Percentiles rank a stretch among this genome's conserved stretches.
Evolutionary conservation across 2,797 vertebrate species (phyloP).

Genomic region (Molossus molossus): DNA sequence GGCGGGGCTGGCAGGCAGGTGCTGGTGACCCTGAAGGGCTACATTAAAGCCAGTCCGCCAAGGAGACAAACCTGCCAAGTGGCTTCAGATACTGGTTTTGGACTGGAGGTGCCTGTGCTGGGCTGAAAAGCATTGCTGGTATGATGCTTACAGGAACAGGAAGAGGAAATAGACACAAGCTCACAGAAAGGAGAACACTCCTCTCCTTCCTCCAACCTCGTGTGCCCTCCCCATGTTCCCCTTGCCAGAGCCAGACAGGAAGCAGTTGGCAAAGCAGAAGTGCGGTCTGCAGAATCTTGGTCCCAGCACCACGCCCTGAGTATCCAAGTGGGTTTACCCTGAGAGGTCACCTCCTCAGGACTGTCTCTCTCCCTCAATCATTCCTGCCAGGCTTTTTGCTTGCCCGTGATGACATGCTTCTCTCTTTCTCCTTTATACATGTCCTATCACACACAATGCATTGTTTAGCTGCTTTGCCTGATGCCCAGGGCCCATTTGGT

Average conservation of each 20-base stretch:
- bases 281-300: neutral
- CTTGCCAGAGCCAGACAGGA: neutral
- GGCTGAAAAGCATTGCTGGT: neutral
- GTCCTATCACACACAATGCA: neutral
- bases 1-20: accelerated
- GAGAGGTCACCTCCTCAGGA: neutral
- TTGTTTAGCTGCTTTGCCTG: neutral
- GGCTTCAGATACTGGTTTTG: neutral
- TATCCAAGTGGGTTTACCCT: neutral
- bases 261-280: neutral
- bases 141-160: neutral
- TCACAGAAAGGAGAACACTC: neutral
- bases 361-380: neutral
- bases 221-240: accelerated
- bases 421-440: neutral
- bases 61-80: neutral
- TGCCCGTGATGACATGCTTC: neutral
- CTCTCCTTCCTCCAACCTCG: neutral
- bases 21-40: too few species aligned
- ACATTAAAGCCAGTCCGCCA: neutral
- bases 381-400: neutral
- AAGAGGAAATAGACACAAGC: neutral
- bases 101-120: neutral
- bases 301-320: neutral
- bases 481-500: neutral